Conservation (phyloP, 2,797 vertebrate species). For the Coluber constrictor region DNA sequence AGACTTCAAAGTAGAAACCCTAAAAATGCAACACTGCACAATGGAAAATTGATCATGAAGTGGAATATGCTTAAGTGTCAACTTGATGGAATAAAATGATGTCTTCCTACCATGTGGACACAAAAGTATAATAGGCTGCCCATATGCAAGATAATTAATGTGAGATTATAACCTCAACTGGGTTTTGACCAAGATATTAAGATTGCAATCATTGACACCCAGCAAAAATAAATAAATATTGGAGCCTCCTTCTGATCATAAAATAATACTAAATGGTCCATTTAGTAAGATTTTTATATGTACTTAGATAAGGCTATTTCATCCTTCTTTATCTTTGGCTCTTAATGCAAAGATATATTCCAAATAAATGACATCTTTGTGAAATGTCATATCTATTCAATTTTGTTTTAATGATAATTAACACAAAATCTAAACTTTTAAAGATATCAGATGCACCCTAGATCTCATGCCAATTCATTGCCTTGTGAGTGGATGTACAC, state of each 20-base stretch:
- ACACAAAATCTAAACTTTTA: not conserved
- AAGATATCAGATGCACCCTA: not conserved
- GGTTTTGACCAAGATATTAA: constrained; percentile 61
- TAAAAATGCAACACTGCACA: not conserved
- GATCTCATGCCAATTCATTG: not conserved
- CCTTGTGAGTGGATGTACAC: not conserved
- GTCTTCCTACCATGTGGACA: constrained; percentile 53
- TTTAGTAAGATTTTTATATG: not conserved
- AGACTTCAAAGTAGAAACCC: constrained; percentile 24
- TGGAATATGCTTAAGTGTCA: constrained; percentile 32
- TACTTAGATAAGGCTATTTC: not conserved
- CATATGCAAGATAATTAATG: constrained; percentile 52
- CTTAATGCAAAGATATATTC: not conserved
- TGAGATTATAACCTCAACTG: constrained; percentile 47
- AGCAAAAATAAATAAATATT: constrained; percentile 41
- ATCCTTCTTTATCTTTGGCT: not conserved
- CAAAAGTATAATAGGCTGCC: constrained; percentile 38
- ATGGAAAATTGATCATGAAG: constrained; percentile 37
- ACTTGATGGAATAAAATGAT: constrained; percentile 55
- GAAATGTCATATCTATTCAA: not conserved
- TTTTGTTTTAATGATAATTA: not conserved
- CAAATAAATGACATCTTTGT: not conserved
- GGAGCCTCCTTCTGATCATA: constrained; percentile 28
- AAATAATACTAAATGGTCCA: constrained; percentile 5
- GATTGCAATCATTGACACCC: constrained; percentile 54